Conservation (phyloP, 2,888 invertebrate genomes). For the Agrypnus murinus region DNA sequence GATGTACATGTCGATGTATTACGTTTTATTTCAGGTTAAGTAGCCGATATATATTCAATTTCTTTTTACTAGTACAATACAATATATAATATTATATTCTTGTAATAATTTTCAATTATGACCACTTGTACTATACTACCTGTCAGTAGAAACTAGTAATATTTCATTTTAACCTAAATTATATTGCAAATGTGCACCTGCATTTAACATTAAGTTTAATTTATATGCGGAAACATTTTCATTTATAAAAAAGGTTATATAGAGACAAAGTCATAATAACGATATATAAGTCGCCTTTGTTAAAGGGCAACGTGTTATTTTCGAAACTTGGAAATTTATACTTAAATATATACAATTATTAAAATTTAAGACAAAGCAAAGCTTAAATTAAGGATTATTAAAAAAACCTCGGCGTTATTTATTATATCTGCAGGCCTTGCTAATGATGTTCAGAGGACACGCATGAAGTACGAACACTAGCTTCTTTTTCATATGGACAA, state of each 20-base stretch:
- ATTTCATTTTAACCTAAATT: constrained; percentile 55
- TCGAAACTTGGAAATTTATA: constrained; percentile 19
- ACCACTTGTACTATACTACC: constrained; percentile 35
- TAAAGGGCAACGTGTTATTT: constrained; percentile 17
- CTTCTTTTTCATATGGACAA: no score
- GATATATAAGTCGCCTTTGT: not conserved
- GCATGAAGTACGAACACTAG: no score
- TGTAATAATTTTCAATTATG: constrained; percentile 56
- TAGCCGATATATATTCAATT: constrained; percentile 20
- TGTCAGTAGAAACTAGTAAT: constrained; percentile 37
- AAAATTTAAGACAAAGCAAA: no score
- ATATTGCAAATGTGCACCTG: constrained; percentile 40
- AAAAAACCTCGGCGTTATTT: no score
- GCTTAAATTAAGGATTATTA: no score
- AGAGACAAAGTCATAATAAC: constrained; percentile 9
- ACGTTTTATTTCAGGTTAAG: not conserved
- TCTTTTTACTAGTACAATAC: constrained; percentile 28
- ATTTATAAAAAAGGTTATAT: not conserved
- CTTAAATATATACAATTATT: no score
- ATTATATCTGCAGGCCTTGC: no score
- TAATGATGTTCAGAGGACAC: no score
- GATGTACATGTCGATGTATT: constrained; percentile 12
- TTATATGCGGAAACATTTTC: constrained; percentile 22
- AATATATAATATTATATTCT: constrained; percentile 46
- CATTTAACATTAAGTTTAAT: constrained; percentile 26